phyloP scores from a whole-genome alignment of 2,113 vertebrate species.

The Notothenia rossii region DNA sequence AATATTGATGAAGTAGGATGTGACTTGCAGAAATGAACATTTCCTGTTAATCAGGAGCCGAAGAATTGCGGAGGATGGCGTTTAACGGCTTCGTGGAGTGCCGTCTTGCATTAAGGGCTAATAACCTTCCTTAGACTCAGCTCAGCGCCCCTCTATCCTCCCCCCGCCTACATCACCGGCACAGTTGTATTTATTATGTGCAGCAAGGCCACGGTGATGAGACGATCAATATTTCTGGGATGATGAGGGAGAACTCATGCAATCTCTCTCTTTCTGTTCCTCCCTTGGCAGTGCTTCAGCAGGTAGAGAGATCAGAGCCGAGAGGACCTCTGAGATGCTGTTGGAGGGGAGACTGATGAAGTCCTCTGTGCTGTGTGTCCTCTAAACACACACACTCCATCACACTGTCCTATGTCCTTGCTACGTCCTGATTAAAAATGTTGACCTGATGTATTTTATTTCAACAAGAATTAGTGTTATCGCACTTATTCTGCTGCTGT shows the following conservation, averaged over 20 bases:
- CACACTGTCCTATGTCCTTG: constrained; percentile 78
- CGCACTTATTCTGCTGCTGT: constrained; percentile 26
- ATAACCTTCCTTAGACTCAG: constrained; percentile 74
- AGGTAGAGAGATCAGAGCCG: constrained; percentile 79
- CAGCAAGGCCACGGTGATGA: constrained; percentile 81
- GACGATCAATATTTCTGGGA: constrained; percentile 82
- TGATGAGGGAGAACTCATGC: constrained; percentile 78
- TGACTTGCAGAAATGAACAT: constrained; percentile 50
- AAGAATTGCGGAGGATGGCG: constrained; percentile 63
- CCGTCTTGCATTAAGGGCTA: constrained; percentile 67
- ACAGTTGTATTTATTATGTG: constrained; percentile 81
- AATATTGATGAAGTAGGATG: constrained; percentile 55
- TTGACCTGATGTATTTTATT: constrained; percentile 74
- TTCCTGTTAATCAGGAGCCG: constrained; percentile 63
- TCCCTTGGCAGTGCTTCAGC: constrained; percentile 80
- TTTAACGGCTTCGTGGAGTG: constrained; percentile 67
- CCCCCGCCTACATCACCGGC: constrained; percentile 57
- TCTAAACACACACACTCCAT: constrained; percentile 81
- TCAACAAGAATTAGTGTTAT: constrained; percentile 65
- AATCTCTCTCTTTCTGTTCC: constrained; percentile 62
- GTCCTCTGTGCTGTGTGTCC: constrained; percentile 74
- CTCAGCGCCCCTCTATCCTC: constrained; percentile 42
- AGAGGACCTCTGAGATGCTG: constrained; percentile 79
- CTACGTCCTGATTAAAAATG: constrained; percentile 81
- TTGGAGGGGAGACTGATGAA: constrained; percentile 79